These are phyloP conservation scores for Drosophila serrata DNA, from an alignment of 1,140 invertebrate genomes.

Conservation along the genomic window DNA sequence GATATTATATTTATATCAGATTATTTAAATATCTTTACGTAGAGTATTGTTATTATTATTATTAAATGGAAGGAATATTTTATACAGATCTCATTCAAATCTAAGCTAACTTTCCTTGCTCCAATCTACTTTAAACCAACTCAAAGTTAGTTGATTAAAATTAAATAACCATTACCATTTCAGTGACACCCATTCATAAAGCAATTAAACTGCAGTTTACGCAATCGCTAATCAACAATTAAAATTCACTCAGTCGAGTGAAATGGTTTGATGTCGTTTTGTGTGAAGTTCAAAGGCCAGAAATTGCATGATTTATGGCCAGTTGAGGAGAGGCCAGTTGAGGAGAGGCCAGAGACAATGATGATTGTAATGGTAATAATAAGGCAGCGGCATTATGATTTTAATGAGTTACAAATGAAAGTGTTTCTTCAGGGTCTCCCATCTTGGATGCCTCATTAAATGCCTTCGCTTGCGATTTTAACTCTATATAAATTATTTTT, in stretches of 20 bases:
- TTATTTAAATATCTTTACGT: background rate
- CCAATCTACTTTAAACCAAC: background rate
- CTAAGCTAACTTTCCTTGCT: too few relatives aligned
- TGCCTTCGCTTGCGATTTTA: conserved; percentile 22
- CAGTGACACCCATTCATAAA: conserved; percentile 17
- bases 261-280: conserved; percentile 25
- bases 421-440: conserved; percentile 37
- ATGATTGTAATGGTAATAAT: conserved; percentile 48
- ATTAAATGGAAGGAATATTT: too few relatives aligned
- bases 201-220: conserved; percentile 72
- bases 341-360: conserved; percentile 25
- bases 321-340: conserved; percentile 41
- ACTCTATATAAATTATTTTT: conserved; percentile 16
- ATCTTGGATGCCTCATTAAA: conserved; percentile 9
- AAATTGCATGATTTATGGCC: conserved; percentile 70
- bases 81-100: too few relatives aligned
- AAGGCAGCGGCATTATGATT: conserved; percentile 70
- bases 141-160: conserved; percentile 32
- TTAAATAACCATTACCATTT: conserved; percentile 35
- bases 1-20: background rate
- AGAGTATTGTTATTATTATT: too few relatives aligned
- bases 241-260: conserved; percentile 63
- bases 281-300: conserved; percentile 32
- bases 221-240: conserved; percentile 68
- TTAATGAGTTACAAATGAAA: conserved; percentile 80